Evolutionary conservation across 2,888 invertebrate species (phyloP), one percentile per base, ranked within the genome.

Genomic region (Tachina fera): DNA sequence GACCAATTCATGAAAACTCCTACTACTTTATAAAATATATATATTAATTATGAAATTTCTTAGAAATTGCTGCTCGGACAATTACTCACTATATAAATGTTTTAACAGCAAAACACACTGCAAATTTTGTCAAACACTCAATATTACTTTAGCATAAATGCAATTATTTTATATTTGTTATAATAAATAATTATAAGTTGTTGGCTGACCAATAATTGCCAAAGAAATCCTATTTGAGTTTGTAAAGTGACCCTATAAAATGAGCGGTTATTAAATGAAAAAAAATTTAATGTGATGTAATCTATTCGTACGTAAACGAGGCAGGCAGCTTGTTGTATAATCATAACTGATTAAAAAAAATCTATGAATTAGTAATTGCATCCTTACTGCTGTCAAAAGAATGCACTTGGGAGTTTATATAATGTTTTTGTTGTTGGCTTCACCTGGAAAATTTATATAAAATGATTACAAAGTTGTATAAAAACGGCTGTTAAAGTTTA

Each of bases 271-370:
- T 79, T 72, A 79, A 79, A 79, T 14, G 39, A 53, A 61, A 60
- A 61, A 56, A 31, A 22, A 41, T 19, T 0, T 9, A 39, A 70
- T 43, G 51, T 41, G 14, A 53, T n/a, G 31, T 10, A 53, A 5
- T 39, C 47, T 41, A 31, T 9, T 9, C 45, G 4, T 9, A 68
- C 4, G 19, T 22, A 45, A 51, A 56, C 14, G 51, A 14, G 47
- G 22, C 19, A 43, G 31, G 41, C 49, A 60, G 65, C 58, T 47
- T n/a, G 56, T 4, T 31, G 4, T 31, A 4, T 49, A 65, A 47
- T 80, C 67, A 53, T 22, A 43, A 49, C 51, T 81, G 67, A 74
- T 81, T 74, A 74, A 53, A 79, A 19, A 51, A 43, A 43, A 6
- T 63, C 45, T 56, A 72, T 56, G 16, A 71, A 65, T 56, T 71